Percentiles rank a stretch among this genome's conserved stretches.
These are phyloP conservation scores for Enteromius paludinosus DNA, from an alignment of 2,797 vertebrate species.

Conservation along the genomic window DNA sequence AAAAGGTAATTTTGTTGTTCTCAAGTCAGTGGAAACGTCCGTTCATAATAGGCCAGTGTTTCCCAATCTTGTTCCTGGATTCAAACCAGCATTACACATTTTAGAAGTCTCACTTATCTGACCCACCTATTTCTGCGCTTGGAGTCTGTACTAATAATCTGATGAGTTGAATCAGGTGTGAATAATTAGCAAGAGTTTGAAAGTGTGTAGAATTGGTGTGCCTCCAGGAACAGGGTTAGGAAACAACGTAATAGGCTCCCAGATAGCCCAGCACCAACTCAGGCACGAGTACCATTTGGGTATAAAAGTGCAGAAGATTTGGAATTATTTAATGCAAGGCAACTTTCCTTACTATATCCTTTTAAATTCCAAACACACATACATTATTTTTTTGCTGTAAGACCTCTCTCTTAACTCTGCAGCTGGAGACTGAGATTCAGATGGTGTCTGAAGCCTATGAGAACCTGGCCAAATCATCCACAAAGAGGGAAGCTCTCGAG, in stretches of 20 bases:
- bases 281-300: neutral
- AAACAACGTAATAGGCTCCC: neutral
- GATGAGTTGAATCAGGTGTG: constrained; percentile 14
- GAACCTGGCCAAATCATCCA: constrained; percentile 94
- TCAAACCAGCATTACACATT: neutral
- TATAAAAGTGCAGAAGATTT: neutral
- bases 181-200: neutral
- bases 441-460: constrained; percentile 96
- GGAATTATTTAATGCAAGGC: neutral
- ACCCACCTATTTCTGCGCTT: neutral
- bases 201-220: neutral
- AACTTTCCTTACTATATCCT: neutral
- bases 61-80: neutral
- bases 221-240: neutral
- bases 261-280: neutral
- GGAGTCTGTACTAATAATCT: neutral
- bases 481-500: constrained; percentile 93
- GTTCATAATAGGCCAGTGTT: neutral
- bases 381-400: neutral
- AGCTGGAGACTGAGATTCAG: constrained; percentile 98
- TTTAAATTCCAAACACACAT: neutral
- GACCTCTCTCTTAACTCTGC: constrained; percentile 15
- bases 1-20: constrained; percentile 83
- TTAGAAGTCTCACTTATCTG: neutral
- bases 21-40: neutral